Conservation (phyloP, 2,797 vertebrate genomes). For the Hybognathus amarus region DNA sequence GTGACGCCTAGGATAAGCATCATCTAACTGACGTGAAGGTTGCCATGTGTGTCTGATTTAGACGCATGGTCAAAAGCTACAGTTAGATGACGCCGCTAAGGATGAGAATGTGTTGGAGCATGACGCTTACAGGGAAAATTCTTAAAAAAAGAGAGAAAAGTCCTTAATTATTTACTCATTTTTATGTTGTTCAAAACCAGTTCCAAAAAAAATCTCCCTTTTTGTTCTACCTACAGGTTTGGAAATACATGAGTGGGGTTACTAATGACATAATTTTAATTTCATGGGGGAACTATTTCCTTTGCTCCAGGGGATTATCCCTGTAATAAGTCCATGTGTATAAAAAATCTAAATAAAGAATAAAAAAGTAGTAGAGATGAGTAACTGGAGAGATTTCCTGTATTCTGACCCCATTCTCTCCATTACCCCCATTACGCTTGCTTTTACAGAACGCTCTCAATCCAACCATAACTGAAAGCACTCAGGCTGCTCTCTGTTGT, state of each 20-base stretch:
- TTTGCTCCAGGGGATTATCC: slow-evolving; percentile 6
- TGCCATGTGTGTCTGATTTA: too few relatives aligned
- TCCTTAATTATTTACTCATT: slow-evolving; percentile 5
- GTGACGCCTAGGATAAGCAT: too few relatives aligned
- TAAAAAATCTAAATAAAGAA: neutral
- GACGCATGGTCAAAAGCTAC: too few relatives aligned
- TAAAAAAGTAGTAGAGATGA: neutral
- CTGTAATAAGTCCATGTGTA: neutral
- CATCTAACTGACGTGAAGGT: too few relatives aligned
- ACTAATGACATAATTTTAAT: neutral
- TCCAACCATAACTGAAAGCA: slow-evolving; percentile 33
- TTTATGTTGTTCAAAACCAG: neutral
- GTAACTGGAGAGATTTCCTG: slow-evolving; percentile 19
- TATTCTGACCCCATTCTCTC: neutral
- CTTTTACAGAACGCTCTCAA: slow-evolving; percentile 13
- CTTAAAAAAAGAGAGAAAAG: too few relatives aligned
- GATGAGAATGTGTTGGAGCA: too few relatives aligned
- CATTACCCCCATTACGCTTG: neutral
- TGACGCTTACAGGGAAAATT: too few relatives aligned
- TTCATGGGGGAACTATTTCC: neutral
- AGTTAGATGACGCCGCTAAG: too few relatives aligned
- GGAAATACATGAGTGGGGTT: neutral
- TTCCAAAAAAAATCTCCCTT: neutral
- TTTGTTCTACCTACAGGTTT: neutral
- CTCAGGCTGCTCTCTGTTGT: slow-evolving; percentile 40